Evolutionary conservation across 2,797 vertebrate genomes (phyloP), one percentile per base, ranked within the genome.

Genomic region (Lateolabrax maculatus): DNA sequence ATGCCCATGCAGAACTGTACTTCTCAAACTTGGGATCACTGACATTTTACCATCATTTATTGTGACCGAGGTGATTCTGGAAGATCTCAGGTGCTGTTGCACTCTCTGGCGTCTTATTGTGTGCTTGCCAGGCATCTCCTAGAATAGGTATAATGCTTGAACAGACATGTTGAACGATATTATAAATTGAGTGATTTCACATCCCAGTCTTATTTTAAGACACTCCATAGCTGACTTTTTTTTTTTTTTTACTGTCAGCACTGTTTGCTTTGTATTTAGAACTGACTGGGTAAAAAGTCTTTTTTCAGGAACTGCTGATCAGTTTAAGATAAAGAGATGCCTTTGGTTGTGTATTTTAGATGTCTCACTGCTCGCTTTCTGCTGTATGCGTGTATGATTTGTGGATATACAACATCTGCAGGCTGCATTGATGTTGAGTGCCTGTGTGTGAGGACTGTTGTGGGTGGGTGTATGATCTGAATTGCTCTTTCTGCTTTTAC

Each of bases 401-500:
- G 75, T 70, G 56, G 74, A 77, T 79, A 7, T 66, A 43, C 74
- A 75, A 49, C 80, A 69, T 87, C 67, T 80, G 75, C 80, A 78
- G 76, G 71, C 85, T 81, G 80, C 80, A 51, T 79, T 58, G 64
- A 80, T 77, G 75, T 86, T 27, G 88, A 77, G 87, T 90, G 89
- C 68, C 62, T 84, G 84, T 65, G 68, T 72, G 81, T 71, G 64
- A 57, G 77, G n/a, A 73, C 12, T 44, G 39, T 75, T 82, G 64
- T 71, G 75, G 63, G 60, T 62, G n/a, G 48, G 48, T 56, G 48
- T 81, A 52, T 55, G 51, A 44, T 79, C 48, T 80, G 71, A 77
- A 52, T 65, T 25, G 78, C 76, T 83, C 63, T 87, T 72, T 81
- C 84, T 86, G 90, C 92, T 94, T 91, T 91, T 89, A 89, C 81